These are phyloP conservation scores for Pseudochromis fuscus DNA, from an alignment of 2,797 vertebrate genomes.

Conservation along the genomic window DNA sequence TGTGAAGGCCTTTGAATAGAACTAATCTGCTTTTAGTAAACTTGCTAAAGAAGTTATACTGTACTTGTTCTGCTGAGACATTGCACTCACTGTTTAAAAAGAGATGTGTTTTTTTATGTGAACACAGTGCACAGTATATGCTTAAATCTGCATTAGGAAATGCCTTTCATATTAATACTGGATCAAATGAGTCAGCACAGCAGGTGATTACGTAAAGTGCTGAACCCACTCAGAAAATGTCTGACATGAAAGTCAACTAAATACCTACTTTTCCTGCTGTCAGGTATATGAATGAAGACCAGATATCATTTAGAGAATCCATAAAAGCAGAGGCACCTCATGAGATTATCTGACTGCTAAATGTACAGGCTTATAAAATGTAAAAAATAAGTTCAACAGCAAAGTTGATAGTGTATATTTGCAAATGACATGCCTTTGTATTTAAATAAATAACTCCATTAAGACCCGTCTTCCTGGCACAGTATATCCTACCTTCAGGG, in stretches of 20 bases:
- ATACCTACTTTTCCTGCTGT: background rate
- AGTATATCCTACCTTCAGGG: constrained; percentile 87
- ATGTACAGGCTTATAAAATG: background rate
- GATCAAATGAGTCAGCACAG: background rate
- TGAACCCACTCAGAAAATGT: background rate
- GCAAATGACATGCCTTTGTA: background rate
- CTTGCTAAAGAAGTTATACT: background rate
- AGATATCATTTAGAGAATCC: background rate
- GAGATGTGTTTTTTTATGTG: background rate
- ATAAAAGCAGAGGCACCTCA: background rate
- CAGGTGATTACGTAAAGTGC: background rate
- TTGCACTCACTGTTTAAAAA: too few species aligned
- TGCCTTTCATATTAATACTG: background rate
- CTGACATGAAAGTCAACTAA: background rate
- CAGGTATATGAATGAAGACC: background rate
- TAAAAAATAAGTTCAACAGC: background rate
- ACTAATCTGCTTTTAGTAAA: constrained; percentile 43
- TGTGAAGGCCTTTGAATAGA: background rate
- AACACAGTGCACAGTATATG: background rate
- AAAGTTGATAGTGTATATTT: background rate
- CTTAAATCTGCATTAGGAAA: background rate
- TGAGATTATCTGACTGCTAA: background rate
- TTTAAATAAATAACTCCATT: background rate
- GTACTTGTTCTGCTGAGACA: background rate
- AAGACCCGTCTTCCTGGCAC: background rate